These are phyloP conservation scores for Amphilophus citrinellus DNA, from an alignment of 2,113 vertebrate species.

Conservation along the genomic window DNA sequence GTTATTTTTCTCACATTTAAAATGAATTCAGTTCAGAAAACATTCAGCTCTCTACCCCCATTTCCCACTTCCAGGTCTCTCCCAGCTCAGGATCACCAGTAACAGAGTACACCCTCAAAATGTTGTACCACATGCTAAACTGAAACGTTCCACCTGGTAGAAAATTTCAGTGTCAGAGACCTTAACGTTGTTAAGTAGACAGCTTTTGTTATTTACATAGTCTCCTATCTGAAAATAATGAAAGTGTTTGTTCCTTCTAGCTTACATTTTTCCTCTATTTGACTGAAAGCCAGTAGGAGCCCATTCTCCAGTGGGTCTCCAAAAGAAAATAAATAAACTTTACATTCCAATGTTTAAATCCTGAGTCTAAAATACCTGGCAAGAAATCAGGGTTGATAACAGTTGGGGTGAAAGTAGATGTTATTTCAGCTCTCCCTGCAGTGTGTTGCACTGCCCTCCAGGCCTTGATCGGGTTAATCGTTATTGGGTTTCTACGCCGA, in stretches of 20 bases:
- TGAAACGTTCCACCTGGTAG: not conserved
- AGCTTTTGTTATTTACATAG: not conserved
- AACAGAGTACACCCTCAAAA: not conserved
- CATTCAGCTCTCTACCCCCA: not conserved
- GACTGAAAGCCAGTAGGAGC: not conserved
- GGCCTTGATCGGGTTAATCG: not conserved
- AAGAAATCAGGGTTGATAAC: not conserved
- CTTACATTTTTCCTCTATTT: not conserved
- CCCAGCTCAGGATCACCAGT: not conserved
- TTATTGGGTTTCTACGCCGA: not conserved
- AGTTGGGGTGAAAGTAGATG: not conserved
- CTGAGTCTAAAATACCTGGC: not conserved
- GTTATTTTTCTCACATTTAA: not conserved
- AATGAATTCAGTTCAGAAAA: not conserved
- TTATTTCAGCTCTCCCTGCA: not conserved
- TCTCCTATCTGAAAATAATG: slow-evolving; percentile 1
- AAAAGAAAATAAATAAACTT: not conserved
- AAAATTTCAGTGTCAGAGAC: not conserved
- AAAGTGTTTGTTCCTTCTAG: not conserved
- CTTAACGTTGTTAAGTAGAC: not conserved
- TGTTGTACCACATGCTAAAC: not conserved
- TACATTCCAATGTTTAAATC: not conserved
- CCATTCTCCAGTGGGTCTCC: not conserved
- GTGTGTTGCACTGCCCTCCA: not conserved
- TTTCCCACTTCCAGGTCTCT: not conserved